These are phyloP conservation scores for Halocynthia roretzi DNA, from an alignment of 23 tunicate species.

Conservation along the genomic window DNA sequence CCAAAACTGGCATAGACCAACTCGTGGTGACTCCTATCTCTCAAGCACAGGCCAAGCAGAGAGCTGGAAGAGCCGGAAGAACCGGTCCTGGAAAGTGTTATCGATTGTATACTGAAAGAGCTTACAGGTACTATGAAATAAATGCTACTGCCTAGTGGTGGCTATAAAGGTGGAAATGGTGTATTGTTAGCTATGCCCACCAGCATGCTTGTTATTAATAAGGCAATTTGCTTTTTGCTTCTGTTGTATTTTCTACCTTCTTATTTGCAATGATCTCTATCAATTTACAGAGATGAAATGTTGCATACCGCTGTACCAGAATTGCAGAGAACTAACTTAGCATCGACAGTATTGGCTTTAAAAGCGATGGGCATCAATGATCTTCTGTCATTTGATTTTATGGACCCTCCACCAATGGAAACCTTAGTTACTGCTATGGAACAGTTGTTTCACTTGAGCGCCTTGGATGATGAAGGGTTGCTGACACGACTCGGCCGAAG, in stretches of 20 bases:
- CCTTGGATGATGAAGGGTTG: constrained; percentile 96
- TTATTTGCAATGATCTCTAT: background rate
- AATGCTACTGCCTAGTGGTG: no score
- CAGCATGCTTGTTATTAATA: background rate
- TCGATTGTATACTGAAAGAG: constrained; percentile 95
- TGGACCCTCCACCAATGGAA: constrained; percentile 99
- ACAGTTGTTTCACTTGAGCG: constrained; percentile 89
- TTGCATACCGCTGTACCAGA: constrained; percentile 93
- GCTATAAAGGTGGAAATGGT: no score
- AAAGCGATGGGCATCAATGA: constrained; percentile 98
- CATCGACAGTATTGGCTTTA: constrained; percentile 80
- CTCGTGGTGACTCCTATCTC: constrained; percentile 94
- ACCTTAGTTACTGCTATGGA: constrained; percentile 97
- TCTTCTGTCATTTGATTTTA: constrained; percentile 93
- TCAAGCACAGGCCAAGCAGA: constrained; percentile 96
- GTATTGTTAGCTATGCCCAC: no score
- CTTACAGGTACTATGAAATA: constrained; percentile 30
- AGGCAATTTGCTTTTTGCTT: background rate
- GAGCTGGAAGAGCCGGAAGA: constrained; percentile 98
- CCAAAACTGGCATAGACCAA: constrained; percentile 96
- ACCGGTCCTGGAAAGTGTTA: constrained; percentile 98
- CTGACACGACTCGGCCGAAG: constrained; percentile 88
- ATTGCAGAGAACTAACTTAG: constrained; percentile 91
- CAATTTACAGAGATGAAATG: constrained; percentile 76
- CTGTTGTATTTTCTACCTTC: background rate